Evolutionary conservation across 2,888 invertebrate genomes (phyloP).

Genomic region (Orthosia gracilis): DNA sequence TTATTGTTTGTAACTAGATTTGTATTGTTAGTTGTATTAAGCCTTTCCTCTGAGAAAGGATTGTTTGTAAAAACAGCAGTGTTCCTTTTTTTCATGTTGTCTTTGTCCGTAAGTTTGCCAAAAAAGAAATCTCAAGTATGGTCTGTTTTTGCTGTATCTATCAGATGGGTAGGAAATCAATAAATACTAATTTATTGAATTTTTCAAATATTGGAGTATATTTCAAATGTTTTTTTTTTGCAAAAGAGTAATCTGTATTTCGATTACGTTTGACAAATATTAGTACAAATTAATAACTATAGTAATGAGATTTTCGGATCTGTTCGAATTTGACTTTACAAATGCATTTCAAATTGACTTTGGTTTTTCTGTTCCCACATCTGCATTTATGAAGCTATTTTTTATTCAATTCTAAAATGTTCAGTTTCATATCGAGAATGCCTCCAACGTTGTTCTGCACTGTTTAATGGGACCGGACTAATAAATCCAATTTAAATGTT

Average conservation of each 20-base stretch:
- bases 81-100: constrained; percentile 15
- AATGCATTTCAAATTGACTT: constrained; percentile 1
- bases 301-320: neutral
- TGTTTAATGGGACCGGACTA: constrained; percentile 85
- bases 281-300: neutral
- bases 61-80: constrained; percentile 68
- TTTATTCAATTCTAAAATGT: constrained; percentile 62
- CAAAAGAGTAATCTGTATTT: no score
- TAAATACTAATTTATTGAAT: neutral
- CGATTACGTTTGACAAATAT: no score
- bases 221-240: no score
- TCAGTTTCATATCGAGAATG: constrained; percentile 72
- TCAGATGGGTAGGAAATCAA: neutral
- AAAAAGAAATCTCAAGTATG: constrained; percentile 19
- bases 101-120: constrained; percentile 11
- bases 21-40: constrained; percentile 81
- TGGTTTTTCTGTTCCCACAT: constrained; percentile 11
- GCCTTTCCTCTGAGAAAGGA: constrained; percentile 82
- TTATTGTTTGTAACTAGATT: constrained; percentile 85
- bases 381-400: constrained; percentile 51
- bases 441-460: constrained; percentile 84
- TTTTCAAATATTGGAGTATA: no score
- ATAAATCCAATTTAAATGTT: constrained; percentile 91
- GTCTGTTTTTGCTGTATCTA: constrained; percentile 21
- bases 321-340: neutral